Base-by-base conservation (phyloP, 2,888 invertebrate species). In the Phasia obesa region DNA sequence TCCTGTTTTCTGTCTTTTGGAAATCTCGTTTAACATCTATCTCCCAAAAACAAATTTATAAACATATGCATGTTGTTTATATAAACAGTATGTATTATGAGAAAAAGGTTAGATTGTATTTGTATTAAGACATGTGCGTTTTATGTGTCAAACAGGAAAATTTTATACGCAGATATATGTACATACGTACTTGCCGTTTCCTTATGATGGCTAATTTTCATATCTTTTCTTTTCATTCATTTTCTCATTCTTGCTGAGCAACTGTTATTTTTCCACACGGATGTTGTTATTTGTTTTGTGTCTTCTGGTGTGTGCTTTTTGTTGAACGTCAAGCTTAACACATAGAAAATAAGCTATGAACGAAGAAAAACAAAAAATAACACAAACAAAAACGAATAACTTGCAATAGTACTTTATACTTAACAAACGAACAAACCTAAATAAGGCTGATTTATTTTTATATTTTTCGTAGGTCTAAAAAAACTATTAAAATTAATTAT, bases 191-290 rank as follows among this genome's bases (percentile, higher is more conserved):
- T 35, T 84, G 80, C 84, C 85, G 69, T 76, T 59, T 85, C 86
- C 84, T 85, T 71, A 74, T 65, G 49, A 62, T 60, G 82, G 85
- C 86, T 86, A 85, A 25, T 62, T 23, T 13, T 11, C 11, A 35
- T 35, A 27, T 27, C 27, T 4, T 64, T 64, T 25, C 13, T 25
- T 35, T 60, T 27, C 19, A 6, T 64, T 11, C 27, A 42, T 42
- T 3, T 70, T 19, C 23, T 71, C 13, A 53, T 51, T 74, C n/a
- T n/a, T n/a, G n/a, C n/a, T n/a, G n/a, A n/a, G n/a, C n/a, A n/a
- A 5, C 65, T 65, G 17, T 13, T 49, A 65, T 19, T 65, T 49
- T 74, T 57, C 47, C 15, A 15, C 62, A 31, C 25, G 42, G 11
- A 49, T 49, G 0, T 35, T 38, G 19, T 25, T 77, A 35, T 27